Base-by-base conservation (phyloP, 2,113 vertebrate genomes). In the Girardinichthys multiradiatus region DNA sequence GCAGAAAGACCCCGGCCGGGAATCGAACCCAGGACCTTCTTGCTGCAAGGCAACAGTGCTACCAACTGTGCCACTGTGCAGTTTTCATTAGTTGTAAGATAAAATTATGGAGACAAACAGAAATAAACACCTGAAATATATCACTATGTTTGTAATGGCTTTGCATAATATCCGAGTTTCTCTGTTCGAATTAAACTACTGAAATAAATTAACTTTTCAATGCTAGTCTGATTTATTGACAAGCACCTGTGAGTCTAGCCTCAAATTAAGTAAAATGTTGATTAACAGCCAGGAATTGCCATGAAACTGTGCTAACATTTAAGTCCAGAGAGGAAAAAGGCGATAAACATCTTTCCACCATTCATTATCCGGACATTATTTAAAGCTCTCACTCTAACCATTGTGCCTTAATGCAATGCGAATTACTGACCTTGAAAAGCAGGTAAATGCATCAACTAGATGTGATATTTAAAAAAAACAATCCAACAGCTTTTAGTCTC, bases 341-440 rank as follows among this genome's bases (percentile, higher is more conserved):
- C 61, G 45, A 72, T 71, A 31, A 80, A 78, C 54, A 61, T 65
- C 60, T 71, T 83, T 60, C 35, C 66, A 79, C 26, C 21, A 1
- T 79, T 73, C 64, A 77, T 87, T 85, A 81, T 74, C 27, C 4
- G 14, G 61, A 59, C 63, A 64, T 81, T 81, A 71, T 77, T 81
- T 74, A 78, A 75, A 72, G 73, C 76, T 70, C 74, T 68, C 45
- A 37, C 73, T 72, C 19, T 60, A 80, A 81, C 71, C 72, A 42
- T 66, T 73, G 4, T 64, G 51, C 78, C 73, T 79, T 75, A 70
- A 82, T 73, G 37, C 58, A 60, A 65, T 28, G 11, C 59, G 74
- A 72, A 76, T 63, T 73, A 35, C 51, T 85, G 86, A 85, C 90
- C 90, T 92, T 89, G 80, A 81, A 73, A 64, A 42, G 28, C 48